Percentiles rank a stretch among this genome's conserved stretches.
Evolutionary conservation across 2,888 invertebrate genomes (phyloP).

Genomic region (Chalcosyrphus nemorum): DNA sequence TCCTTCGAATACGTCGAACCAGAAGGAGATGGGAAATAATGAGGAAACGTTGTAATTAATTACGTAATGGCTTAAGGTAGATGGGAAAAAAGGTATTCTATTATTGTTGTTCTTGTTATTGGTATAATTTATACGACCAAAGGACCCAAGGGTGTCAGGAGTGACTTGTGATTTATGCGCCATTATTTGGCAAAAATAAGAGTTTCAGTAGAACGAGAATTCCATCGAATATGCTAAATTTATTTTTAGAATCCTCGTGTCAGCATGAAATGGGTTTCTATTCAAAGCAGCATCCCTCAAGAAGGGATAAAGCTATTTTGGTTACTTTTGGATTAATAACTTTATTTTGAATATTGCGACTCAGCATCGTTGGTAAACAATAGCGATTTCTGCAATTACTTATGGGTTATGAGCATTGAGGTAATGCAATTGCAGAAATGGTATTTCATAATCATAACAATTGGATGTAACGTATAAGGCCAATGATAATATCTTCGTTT

Average conservation of each 20-base stretch:
- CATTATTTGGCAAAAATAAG: not conserved
- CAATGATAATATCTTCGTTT: too few relatives aligned
- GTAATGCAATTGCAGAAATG: too few relatives aligned
- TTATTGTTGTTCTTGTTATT: not conserved
- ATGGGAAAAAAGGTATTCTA: not conserved
- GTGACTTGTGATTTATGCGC: not conserved
- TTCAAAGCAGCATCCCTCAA: not conserved
- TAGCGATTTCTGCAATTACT: too few relatives aligned
- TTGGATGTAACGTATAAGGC: too few relatives aligned
- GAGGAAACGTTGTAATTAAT: constrained; percentile 4
- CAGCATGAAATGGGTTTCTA: not conserved
- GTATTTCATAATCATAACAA: too few relatives aligned
- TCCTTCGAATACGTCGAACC: not conserved
- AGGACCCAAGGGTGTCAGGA: not conserved
- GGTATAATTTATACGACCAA: not conserved
- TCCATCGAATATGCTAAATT: not conserved
- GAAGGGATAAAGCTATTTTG: not conserved
- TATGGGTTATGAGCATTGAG: too few relatives aligned
- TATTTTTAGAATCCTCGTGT: not conserved
- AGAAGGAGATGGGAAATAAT: not conserved
- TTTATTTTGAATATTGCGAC: too few relatives aligned
- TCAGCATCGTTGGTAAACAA: too few relatives aligned
- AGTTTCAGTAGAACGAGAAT: not conserved
- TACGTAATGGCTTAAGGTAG: not conserved
- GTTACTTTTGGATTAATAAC: too few relatives aligned